Percentiles rank a stretch among this genome's conserved stretches.
Conservation (phyloP, 2,797 vertebrate genomes). For the Podarcis lilfordi region DNA sequence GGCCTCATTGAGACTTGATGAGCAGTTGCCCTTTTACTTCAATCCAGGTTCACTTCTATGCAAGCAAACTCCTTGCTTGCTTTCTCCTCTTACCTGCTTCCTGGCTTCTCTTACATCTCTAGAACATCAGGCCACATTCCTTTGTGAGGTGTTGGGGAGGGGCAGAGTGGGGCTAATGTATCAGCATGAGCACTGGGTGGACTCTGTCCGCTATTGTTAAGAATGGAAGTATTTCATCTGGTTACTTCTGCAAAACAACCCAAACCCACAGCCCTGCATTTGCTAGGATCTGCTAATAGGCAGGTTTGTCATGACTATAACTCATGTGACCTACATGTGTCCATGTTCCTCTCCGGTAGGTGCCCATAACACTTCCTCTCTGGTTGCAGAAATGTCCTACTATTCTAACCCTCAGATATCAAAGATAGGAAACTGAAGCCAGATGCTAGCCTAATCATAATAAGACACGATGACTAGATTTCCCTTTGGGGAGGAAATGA, state of each 20-base stretch:
- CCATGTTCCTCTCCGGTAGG: neutral
- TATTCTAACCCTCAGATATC: neutral
- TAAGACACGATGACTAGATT: neutral
- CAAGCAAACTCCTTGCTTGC: neutral
- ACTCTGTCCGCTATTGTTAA: neutral
- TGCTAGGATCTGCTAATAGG: neutral
- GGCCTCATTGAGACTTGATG: neutral
- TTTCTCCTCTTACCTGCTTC: neutral
- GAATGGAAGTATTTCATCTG: neutral
- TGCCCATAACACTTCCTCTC: neutral
- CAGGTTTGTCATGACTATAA: neutral
- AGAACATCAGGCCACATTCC: too few relatives aligned
- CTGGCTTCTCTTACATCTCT: neutral
- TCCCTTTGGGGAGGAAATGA: conserved; percentile 23
- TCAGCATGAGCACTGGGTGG: too few relatives aligned
- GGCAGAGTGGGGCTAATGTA: too few relatives aligned
- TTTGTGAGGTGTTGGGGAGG: too few relatives aligned
- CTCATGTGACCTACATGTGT: neutral
- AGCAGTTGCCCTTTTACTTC: neutral
- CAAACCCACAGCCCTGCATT: neutral
- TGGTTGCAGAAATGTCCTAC: neutral
- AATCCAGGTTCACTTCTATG: neutral
- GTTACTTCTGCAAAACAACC: neutral
- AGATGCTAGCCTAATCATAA: conserved; percentile 24
- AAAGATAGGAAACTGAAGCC: conserved; percentile 27